Evolutionary conservation across 2,797 vertebrate genomes (phyloP).

Genomic region (Argentina silus): DNA sequence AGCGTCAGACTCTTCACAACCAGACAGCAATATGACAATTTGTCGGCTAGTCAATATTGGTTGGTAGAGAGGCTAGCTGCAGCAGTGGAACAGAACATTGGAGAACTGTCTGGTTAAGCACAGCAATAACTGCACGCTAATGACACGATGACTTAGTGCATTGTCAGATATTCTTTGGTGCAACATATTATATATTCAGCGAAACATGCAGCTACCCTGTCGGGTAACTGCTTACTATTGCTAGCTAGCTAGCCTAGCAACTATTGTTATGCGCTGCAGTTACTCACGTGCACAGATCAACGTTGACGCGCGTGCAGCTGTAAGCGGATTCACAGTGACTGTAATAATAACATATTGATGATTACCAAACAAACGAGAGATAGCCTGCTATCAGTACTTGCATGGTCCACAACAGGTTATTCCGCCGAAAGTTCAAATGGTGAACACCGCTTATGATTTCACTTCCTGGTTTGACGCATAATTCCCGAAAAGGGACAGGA

Average conservation of each 20-base stretch:
- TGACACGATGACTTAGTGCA: not conserved
- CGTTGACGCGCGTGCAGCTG: too few relatives aligned
- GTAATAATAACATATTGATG: not conserved
- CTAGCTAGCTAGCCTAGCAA: not conserved
- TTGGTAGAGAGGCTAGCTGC: not conserved
- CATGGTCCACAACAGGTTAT: not conserved
- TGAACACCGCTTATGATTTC: constrained; percentile 12
- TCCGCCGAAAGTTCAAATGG: not conserved
- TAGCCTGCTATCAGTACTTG: not conserved
- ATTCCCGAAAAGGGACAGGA: not conserved
- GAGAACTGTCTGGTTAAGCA: not conserved
- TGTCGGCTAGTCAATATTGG: not conserved
- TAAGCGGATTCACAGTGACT: too few relatives aligned
- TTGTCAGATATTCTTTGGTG: too few relatives aligned
- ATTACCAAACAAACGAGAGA: not conserved
- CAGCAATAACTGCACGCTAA: not conserved
- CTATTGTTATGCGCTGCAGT: too few relatives aligned
- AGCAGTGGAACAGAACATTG: not conserved
- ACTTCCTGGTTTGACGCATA: constrained; percentile 40
- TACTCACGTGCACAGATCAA: too few relatives aligned
- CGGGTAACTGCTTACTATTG: not conserved
- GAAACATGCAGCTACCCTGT: too few relatives aligned
- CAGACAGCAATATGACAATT: not conserved
- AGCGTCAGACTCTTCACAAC: not conserved
- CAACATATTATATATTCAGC: too few relatives aligned